Conservation (phyloP, 2,888 invertebrate genomes). For the Lapara coniferarum region DNA sequence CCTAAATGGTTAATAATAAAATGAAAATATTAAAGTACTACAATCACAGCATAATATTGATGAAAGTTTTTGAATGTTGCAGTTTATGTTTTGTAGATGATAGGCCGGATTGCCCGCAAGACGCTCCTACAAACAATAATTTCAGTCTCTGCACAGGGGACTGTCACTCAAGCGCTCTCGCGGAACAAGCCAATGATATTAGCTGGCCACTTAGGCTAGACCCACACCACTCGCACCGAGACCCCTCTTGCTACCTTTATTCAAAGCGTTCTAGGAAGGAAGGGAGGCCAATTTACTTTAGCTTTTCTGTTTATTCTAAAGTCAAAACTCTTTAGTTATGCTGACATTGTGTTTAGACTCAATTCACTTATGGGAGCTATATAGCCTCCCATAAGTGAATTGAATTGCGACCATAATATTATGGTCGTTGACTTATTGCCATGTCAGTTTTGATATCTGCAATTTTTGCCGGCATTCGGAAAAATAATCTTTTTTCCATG, state of each 20-base stretch:
- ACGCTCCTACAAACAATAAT: slow-evolving; percentile 66
- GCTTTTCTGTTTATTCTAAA: slow-evolving; percentile 57
- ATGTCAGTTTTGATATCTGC: slow-evolving; percentile 56
- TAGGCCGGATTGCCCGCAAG: slow-evolving; percentile 55
- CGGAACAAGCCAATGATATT: slow-evolving; percentile 72
- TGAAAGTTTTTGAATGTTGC: slow-evolving; percentile 15
- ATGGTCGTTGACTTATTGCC: slow-evolving; percentile 26
- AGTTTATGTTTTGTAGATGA: slow-evolving; percentile 42
- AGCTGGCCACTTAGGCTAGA: slow-evolving; percentile 60
- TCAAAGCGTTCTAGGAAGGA: slow-evolving; percentile 37
- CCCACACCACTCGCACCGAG: slow-evolving; percentile 46
- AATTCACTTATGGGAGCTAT: slow-evolving; percentile 53
- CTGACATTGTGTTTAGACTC: slow-evolving; percentile 71
- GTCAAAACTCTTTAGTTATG: slow-evolving; percentile 69
- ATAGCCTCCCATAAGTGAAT: too few species aligned
- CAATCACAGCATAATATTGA: neutral
- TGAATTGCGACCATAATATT: too few species aligned
- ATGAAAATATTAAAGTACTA: neutral
- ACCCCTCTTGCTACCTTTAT: slow-evolving; percentile 41
- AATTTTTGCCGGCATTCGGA: slow-evolving; percentile 44
- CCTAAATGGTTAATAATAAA: neutral
- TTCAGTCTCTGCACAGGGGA: slow-evolving; percentile 70
- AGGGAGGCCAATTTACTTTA: slow-evolving; percentile 47
- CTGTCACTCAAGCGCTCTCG: slow-evolving; percentile 76
- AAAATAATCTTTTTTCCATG: neutral